Base-by-base conservation (phyloP, 2,113 vertebrate species). In the Onychostoma macrolepis region DNA sequence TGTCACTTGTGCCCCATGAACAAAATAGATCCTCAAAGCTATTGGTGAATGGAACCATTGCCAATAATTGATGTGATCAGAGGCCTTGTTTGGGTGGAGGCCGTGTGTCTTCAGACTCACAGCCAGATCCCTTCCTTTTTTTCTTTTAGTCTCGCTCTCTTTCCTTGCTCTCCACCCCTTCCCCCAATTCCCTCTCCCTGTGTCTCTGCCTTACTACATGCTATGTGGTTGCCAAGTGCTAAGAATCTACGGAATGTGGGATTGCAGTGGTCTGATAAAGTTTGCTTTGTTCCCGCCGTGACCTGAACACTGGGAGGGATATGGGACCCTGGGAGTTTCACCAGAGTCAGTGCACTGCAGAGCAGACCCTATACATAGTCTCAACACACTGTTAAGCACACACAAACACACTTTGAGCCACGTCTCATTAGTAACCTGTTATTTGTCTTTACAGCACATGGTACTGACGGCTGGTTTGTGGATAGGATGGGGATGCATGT, bases 261-360 rank as follows among this genome's bases (percentile, higher is more conserved):
- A 93, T 96, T 96, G 94, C 95, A 95, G 93, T 94, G 96, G 94
- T 90, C 95, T 96, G 96, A 98, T 98, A 97, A 96, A 96, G 96
- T 98, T 97, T 96, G 96, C 97, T 97, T 98, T 99, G 97, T 98
- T 97, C 95, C 95, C 93, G 90, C 94, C 90, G 94, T 97, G 97
- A 97, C 96, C 95, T 96, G 95, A 94, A 92, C 93, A 93, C 94
- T 96, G 93, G 96, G 94, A 95, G 93, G 95, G 93, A 93, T 91
- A 91, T 93, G 94, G 94, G 93, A 95, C 90, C 93, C 92, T 93
- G 90, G 94, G 93, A 96, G 92, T 91, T 95, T 94, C 94, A 93
- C 94, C 94, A 93, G 92, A 95, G 90, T 78, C 45, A 78, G 61
- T 67, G 61, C 87, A 83, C 67, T 72, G 78, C 41, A 75, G 24